Base-by-base conservation (phyloP, 2,113 vertebrate species). In the Carassius carassius region DNA sequence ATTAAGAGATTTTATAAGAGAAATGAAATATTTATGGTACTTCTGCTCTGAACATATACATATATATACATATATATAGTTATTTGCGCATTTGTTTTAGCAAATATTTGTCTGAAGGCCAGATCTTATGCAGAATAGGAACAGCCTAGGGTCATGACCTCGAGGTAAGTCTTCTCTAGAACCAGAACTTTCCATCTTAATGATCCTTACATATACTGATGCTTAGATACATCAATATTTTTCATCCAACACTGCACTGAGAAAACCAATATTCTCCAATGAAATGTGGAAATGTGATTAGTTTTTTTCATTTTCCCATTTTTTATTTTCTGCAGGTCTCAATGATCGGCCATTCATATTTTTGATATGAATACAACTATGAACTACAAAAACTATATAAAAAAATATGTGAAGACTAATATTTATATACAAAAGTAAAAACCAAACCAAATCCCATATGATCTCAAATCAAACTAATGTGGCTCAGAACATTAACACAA, bases 401-500 rank as follows among this genome's bases (percentile, higher is more conserved):
- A 81, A 78, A 78, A 13, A 82, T 62, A 1, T 44, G 47, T 76
- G 70, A 12, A 70, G 16, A 65, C 41, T 65, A 67, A 21, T 29
- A 17, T 12, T 17, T 81, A 73, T 86, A 84, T 81, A 86, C 81
- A 88, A 76, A 86, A 79, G 67, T n/a, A 44, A 10, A 41, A 41
- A 41, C 41, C 41, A 41, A 41, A 41, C 1, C 41, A 41, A 41
- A 41, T 41, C 41, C 41, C 41, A 41, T 41, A 41, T 41, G 41
- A 10, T 44, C 41, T 29, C 49, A 67, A 78, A 65, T 19, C 63
- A 54, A 76, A 25, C 74, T 23, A 75, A 70, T 60, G 16, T 67
- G 51, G 51, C 78, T 78, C 83, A 84, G 32, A 78, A 78, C 21
- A n/a, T 41, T 82, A 65, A 85, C 16, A 74, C 63, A 85, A 32